Evolutionary conservation across 2,888 invertebrate genomes (phyloP), one percentile per base, ranked within the genome.

Genomic region (Lampropteryx suffumata): DNA sequence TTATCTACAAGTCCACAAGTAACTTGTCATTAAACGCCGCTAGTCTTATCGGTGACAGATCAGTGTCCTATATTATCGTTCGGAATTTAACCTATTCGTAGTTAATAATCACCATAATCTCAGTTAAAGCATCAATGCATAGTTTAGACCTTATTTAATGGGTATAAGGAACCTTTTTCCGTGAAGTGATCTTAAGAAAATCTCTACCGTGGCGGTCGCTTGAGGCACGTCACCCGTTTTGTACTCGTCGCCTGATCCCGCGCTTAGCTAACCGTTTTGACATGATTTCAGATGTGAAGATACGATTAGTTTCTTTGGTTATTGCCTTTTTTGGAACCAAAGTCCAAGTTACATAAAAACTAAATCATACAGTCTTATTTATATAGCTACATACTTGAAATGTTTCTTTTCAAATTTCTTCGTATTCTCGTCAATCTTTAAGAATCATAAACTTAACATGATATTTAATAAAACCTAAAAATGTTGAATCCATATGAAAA

Each of bases 211-310:
- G 67, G 65, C 64, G 68, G 71, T 62, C 68, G 68, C 67, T 57
- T 57, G 65, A 67, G 72, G 64, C 74, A 69, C 71, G 78, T 78
- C 83, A 73, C 69, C 83, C 82, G 83, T 86, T 88, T 88, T 87
- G 86, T 86, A 74, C 74, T 82, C 79, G 80, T 82, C 83, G 81
- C 73, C 74, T 84, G 82, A 88, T 86, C 83, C 77, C 73, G 79
- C 75, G 83, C 83, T 89, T 84, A 88, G 81, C 86, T 89, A 88
- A 89, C 86, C 87, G 86, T 86, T 88, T 84, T 85, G 89, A 88
- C 88, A 86, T 79, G 78, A 82, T 84, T 84, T 79, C 61, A 76
- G 85, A 88, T 85, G 75, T 71, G 80, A 81, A 76, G 67, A 57
- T 50, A 41, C 55, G 60, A 53, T 52, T 57, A 52, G 52, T 59